Base-by-base conservation (phyloP, 2,888 invertebrate genomes). In the Aspidiotus destructor region DNA sequence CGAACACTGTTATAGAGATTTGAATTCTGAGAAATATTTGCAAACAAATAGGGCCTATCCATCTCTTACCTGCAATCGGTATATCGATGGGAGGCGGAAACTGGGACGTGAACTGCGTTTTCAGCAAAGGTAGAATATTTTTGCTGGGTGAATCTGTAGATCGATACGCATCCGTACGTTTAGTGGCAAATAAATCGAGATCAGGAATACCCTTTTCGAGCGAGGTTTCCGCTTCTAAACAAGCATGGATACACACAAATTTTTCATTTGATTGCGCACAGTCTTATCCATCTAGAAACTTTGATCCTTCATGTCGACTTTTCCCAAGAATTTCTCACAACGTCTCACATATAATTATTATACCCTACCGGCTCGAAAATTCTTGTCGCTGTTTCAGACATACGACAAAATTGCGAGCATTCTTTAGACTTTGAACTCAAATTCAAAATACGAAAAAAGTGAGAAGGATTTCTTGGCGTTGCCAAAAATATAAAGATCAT, bases 101-200 rank as follows among this genome's bases (percentile, higher is more conserved):
- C 58, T 65, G 65, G 3, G 65, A 65, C 13, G 65, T 65, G 57
- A 65, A 65, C 16, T 65, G 65, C 0, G 57, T 57, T 17, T 65
- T 65, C 16, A 65, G 13, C 17, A 65, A 16, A 16, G 65, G 55
- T 8, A 55, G 65, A 10, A 57, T 41, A 28, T 65, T 65, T 55
- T 65, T 65, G 1, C 42, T 57, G n/a, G 65, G 55, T 8, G 65
- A 42, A 15, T 54, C 13, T 41, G 57, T 44, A 1, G 65, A 65
- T n/a, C 65, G 41, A 13, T 65, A 65, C 2, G 65, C 65, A 28
- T 65, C 65, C 5, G 57, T 48, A 8, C 65, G 55, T 57, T 57
- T 57, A 7, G 57, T 65, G n/a, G 65, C 65, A 13, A 65, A 65
- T 28, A 65, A 16, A 65, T 65, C 65, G 41, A 65, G 48, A 65